Conservation (phyloP, 2,888 invertebrate genomes). For the Hyposoter dolosus region DNA sequence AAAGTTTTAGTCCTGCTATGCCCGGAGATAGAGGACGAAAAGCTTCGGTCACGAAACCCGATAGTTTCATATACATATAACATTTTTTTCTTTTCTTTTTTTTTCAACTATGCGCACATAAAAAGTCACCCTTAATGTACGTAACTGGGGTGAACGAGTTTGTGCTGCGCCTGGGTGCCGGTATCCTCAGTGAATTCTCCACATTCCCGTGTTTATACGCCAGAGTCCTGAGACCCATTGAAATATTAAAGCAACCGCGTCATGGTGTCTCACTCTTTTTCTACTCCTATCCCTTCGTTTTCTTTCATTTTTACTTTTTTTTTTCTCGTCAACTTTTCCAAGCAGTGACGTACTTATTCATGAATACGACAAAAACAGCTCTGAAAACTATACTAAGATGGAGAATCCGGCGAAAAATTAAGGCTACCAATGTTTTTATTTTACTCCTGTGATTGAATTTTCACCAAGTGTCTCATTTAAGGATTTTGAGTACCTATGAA, state of each 20-base stretch:
- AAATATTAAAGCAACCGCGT: slow-evolving; percentile 68
- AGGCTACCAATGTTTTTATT: background rate
- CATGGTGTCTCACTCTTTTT: slow-evolving; percentile 27
- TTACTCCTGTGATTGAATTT: background rate
- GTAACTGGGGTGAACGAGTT: slow-evolving; percentile 37
- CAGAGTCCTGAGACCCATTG: slow-evolving; percentile 60
- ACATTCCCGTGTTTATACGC: slow-evolving; percentile 13
- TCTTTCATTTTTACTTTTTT: background rate
- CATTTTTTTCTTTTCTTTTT: background rate
- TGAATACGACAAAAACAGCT: slow-evolving; percentile 24
- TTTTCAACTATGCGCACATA: slow-evolving; percentile 62
- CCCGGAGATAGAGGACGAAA: slow-evolving; percentile 21
- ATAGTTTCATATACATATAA: background rate
- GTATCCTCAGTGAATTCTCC: slow-evolving; percentile 38
- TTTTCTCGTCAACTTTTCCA: slow-evolving; percentile 23
- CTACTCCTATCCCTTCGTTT: background rate
- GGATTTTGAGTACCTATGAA: background rate
- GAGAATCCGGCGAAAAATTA: slow-evolving; percentile 13
- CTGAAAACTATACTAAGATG: slow-evolving; percentile 14
- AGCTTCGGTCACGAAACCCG: slow-evolving; percentile 45
- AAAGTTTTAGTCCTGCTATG: slow-evolving; percentile 25
- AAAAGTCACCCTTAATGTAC: slow-evolving; percentile 67
- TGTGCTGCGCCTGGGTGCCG: slow-evolving; percentile 7
- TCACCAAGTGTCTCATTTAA: background rate
- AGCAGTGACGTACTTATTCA: slow-evolving; percentile 60